Evolutionary conservation across 37 sponge, comb jelly and placozoan species (phyloP), one percentile per base, ranked within the genome.

Genomic region (Tethya wilhelma): DNA sequence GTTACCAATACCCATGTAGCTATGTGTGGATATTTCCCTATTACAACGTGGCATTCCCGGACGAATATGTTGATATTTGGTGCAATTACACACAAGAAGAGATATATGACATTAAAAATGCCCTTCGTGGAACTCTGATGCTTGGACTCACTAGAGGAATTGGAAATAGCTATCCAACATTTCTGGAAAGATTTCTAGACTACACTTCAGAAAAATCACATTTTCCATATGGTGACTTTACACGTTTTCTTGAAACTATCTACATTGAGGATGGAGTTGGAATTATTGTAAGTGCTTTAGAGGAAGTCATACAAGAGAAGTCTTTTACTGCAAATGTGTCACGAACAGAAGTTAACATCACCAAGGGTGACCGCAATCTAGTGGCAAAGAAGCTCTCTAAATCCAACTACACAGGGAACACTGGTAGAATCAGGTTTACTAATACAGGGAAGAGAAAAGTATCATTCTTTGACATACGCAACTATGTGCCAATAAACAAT

Each of bases 1-100:
- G 62, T 29, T 12, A 25, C 62, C 4, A 12, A 6, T 59, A 4
- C 7, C 4, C 55, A 29, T 73, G 32, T 26, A 82, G 82, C 29
- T 59, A 43, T 82, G 73, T 73, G 38, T 82, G 82, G 82, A 72
- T 82, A 12, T 73, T 34, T 43, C 17, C 49, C 7, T 73, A 82
- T 66, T 34, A 42, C 28, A 28, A 57, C 37, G 28, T 82, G 20
- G 44, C 22, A 1, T 82, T 82, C 42, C 82, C 82, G 26, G 65
- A 82, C 23, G 57, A 82, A 33, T 82, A 82, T 33, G 19, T 36
- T 22, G 22, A 55, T 32, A 6, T 82, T 4, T 82, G 56, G 73
- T 1, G 53, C 19, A 29, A 43, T 20, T 38, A 42, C 63, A 30
- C 73, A 1, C 1, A 7, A 14, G 74, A 82, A 39, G 64, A 59